These are phyloP conservation scores for Takifugu rubripes DNA, from an alignment of 2,797 vertebrate species.

Conservation along the genomic window DNA sequence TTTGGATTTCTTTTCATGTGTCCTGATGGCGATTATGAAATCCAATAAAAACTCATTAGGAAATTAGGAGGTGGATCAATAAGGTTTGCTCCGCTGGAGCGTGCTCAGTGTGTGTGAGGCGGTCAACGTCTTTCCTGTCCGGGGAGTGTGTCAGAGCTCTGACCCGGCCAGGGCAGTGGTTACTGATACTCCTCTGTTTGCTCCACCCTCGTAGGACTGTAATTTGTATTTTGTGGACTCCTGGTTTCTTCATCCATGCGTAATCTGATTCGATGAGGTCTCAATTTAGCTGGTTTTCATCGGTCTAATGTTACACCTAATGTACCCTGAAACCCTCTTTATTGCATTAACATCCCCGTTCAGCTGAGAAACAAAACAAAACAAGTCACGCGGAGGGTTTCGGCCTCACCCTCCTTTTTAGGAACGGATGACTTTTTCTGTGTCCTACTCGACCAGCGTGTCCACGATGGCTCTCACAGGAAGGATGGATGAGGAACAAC, in stretches of 20 bases:
- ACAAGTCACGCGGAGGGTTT: constrained; percentile 60
- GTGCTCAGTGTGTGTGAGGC: constrained; percentile 37
- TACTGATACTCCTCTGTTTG: constrained; percentile 72
- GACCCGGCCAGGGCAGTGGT: constrained; percentile 80
- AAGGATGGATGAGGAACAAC: no score
- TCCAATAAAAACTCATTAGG: constrained; percentile 86
- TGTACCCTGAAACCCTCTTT: constrained; percentile 70
- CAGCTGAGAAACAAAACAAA: constrained; percentile 25
- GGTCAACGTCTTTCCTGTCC: constrained; percentile 57
- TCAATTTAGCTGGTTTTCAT: constrained; percentile 72
- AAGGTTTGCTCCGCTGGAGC: constrained; percentile 73
- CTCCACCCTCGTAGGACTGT: constrained; percentile 65
- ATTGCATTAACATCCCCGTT: constrained; percentile 35
- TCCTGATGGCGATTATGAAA: constrained; percentile 83
- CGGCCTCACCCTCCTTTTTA: constrained; percentile 33
- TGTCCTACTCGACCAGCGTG: background rate
- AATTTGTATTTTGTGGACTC: constrained; percentile 80
- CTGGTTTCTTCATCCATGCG: constrained; percentile 59
- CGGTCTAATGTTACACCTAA: constrained; percentile 75
- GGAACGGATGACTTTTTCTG: constrained; percentile 17
- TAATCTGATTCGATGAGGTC: constrained; percentile 70
- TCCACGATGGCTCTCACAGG: background rate
- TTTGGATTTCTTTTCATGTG: constrained; percentile 78
- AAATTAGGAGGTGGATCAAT: constrained; percentile 81
- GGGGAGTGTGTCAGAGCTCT: constrained; percentile 62